Evolutionary conservation across 35 echinoderm and acorn worm genomes (phyloP), one percentile per base, ranked within the genome.

Genomic region (Diadema setosum): DNA sequence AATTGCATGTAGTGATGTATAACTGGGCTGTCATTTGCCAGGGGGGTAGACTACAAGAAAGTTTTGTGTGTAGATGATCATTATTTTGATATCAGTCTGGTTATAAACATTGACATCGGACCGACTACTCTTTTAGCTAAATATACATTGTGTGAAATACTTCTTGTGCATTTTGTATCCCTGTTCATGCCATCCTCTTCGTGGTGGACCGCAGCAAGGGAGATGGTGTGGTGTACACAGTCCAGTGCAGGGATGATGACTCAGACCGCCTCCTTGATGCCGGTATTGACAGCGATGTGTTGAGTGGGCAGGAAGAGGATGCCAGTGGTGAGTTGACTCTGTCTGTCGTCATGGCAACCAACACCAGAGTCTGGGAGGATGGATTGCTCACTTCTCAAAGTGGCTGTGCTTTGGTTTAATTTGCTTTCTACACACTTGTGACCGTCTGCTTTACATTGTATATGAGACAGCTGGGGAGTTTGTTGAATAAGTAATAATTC

Each of bases 261-360:
- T 99, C 96, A 37, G 96, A 99, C 83, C 82, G 92, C 25, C 78
- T 99, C 1, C 76, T 99, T 11, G 96, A 96, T 39, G 85, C 73
- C 4, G 94, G 91, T 85, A 87, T 84, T 59, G 96, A 99, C 44
- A 90, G 88, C 39, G 93, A 95, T 48, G 85, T 90, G 6, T 39
- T 83, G 7, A 95, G 91, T 84, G 91, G 91, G 30, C 37, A 6
- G 36, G 90, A 91, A 45, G 74, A 40, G 21, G 82, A 85, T 24
- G 20, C 14, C 0, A 60, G 57, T 24, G 1, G 21, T 60, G 5
- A 6, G 17, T 15, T 55, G 14, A 55, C 21, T 55, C 21, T 55
- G 14, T 1, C 14, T 16, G 14, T 16, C 21, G 21, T 12, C 14
- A 4, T 60, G 30, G 7, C 5, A 17, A 23, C 12, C 12, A 55